Base-by-base conservation (phyloP, 1,140 invertebrate genomes). In the Subanguina moxae region DNA sequence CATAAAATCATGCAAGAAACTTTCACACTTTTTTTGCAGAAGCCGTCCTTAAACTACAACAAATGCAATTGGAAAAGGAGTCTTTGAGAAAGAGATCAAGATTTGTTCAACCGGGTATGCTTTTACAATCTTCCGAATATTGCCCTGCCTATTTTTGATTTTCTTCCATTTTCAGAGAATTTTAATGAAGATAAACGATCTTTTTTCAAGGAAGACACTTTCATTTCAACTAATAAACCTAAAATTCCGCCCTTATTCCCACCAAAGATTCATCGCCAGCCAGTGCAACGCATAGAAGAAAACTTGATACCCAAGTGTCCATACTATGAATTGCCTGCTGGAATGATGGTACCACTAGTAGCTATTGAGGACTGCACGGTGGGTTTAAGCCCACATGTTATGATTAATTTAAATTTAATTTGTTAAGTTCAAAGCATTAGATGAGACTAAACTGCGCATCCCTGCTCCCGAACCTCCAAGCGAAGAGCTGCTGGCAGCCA, bases 271-370 rank as follows among this genome's bases (percentile, higher is more conserved):
- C 3, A 5, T 11, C 32, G 48, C 15, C 48, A 52, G 8, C 48
- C 48, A 52, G 3, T 15, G 48, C n/a, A 1, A 52, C 48, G 48
- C 48, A 19, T 52, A 8, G 48, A 52, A 21, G 48, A 52, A 15
- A 8, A 19, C n/a, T 15, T 52, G 8, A 52, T 15, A 19, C 48
- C 48, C 48, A 52, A 52, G 17, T 52, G 48, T 52, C 48, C 48
- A 5, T 52, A 52, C 48, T 52, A 52, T 15, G 48, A 52, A 52
- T 25, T 52, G n/a, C 48, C 48, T 11, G 68, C 68, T 28, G 68
- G 68, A 32, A 70, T 70, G 68, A 70, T 70, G 65, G 64, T 74
- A 9, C 75, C 73, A 28, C 56, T 74, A 17, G 23, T 74, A 21
- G 23, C 19, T 1, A 11, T 63, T 8, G 73, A 74, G 25, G 58